Evolutionary conservation across 2,113 vertebrate species (phyloP).

Genomic region (Gnathonemus echidnorhynchus): DNA sequence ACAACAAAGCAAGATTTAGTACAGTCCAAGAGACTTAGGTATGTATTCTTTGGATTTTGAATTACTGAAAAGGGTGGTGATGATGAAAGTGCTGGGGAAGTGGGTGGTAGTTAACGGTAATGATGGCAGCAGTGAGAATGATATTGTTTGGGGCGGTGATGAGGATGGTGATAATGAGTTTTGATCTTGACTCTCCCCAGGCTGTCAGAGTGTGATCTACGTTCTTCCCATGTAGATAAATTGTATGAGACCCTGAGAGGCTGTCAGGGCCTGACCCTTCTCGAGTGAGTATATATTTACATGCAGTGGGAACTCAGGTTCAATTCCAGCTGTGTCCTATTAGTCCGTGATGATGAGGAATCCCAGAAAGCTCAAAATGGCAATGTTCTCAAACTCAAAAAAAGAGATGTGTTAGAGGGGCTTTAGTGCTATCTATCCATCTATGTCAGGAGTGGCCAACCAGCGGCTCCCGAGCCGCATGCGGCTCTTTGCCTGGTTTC

Average conservation of each 20-base stretch:
- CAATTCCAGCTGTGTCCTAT: neutral
- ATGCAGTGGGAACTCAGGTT: neutral
- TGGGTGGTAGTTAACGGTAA: neutral
- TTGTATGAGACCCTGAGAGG: slow-evolving; percentile 51
- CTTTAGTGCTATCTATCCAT: neutral
- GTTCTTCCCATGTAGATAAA: slow-evolving; percentile 41
- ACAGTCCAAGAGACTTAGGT: slow-evolving; percentile 1
- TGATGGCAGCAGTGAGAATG: neutral
- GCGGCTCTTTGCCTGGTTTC: no score
- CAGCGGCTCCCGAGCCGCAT: no score
- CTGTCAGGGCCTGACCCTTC: slow-evolving; percentile 40
- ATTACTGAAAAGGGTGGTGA: neutral
- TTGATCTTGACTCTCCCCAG: slow-evolving; percentile 37
- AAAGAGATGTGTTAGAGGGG: neutral
- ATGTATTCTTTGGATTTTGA: neutral
- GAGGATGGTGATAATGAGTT: neutral
- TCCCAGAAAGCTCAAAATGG: neutral
- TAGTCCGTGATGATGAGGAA: neutral
- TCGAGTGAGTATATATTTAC: slow-evolving; percentile 61
- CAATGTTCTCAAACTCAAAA: neutral
- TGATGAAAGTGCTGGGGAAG: neutral
- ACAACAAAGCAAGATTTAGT: neutral
- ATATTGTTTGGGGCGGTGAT: neutral
- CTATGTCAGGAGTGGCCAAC: neutral
- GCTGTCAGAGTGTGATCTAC: slow-evolving; percentile 55